phyloP scores from a whole-genome alignment of 2,113 vertebrate genomes.

The Mesembrinibis cayennensis region DNA sequence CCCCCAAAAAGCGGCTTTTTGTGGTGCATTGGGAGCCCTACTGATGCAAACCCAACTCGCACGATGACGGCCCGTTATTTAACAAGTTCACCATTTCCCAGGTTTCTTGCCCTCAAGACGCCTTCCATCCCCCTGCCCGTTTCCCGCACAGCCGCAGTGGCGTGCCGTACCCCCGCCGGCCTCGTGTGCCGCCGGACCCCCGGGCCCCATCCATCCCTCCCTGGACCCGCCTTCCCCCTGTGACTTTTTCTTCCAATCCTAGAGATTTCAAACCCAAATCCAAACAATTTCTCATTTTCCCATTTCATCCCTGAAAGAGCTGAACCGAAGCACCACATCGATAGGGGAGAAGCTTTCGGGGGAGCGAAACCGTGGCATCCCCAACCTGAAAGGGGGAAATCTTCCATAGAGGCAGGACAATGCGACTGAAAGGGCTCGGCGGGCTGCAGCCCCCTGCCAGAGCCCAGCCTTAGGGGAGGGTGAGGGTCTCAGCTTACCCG shows the following conservation, averaged over 20 bases:
- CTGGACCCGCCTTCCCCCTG: neutral
- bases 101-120: neutral
- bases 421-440: neutral
- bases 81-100: neutral
- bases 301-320: neutral
- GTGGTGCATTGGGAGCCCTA: rapidly evolving
- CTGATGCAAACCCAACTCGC: rapidly evolving
- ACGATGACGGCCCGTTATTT: rapidly evolving
- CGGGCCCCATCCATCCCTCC: neutral
- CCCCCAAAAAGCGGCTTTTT: neutral
- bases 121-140: rapidly evolving
- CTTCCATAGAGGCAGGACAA: neutral
- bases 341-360: rapidly evolving
- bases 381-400: neutral
- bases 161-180: rapidly evolving
- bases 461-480: neutral
- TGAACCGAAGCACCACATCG: rapidly evolving
- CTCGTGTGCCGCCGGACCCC: too few species aligned
- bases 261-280: neutral
- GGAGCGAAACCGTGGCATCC: rapidly evolving
- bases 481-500: neutral
- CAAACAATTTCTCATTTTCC: neutral
- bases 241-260: rapidly evolving
- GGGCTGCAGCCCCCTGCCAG: neutral
- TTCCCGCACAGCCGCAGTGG: rapidly evolving